Percentiles rank a stretch among this genome's conserved stretches.
phyloP scores from a whole-genome alignment of 2,113 vertebrate species.

The Zeus faber region DNA sequence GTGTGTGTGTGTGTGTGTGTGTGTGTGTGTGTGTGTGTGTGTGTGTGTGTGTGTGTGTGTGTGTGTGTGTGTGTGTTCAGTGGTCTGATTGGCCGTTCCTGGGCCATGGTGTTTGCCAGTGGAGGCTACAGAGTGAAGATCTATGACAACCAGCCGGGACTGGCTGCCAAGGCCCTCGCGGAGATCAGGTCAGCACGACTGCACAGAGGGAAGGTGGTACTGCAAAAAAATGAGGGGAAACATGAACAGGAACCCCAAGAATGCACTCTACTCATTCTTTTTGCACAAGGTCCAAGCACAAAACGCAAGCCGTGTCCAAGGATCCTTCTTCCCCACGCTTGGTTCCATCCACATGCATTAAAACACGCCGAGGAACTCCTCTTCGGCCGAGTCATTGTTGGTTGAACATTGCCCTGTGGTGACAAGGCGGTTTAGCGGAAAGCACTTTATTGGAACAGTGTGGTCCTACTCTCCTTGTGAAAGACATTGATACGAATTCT shows the following conservation, averaged over 20 bases:
- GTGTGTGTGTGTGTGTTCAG: slow-evolving; percentile 64
- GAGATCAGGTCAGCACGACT: slow-evolving; percentile 78
- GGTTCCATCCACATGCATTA: too few species aligned
- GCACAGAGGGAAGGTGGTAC: too few species aligned
- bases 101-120: slow-evolving; percentile 92
- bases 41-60: not conserved
- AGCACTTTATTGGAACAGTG: not conserved
- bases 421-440: slow-evolving; percentile 21
- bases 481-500: not conserved
- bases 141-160: slow-evolving; percentile 85
- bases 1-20: too few species aligned
- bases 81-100: slow-evolving; percentile 91
- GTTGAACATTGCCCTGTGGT: slow-evolving; percentile 48
- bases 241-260: slow-evolving; percentile 17
- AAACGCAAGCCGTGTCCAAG: too few species aligned
- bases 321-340: too few species aligned
- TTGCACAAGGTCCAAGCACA: not conserved
- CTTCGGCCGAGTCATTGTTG: slow-evolving; percentile 2
- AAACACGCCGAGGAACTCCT: not conserved
- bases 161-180: slow-evolving; percentile 77
- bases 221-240: too few species aligned
- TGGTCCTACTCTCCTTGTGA: not conserved
- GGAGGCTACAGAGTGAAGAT: slow-evolving; percentile 88
- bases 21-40: not conserved
- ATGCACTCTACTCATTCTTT: not conserved